Conservation (phyloP, 1,140 invertebrate species). For the Drosophila tropicalis region DNA sequence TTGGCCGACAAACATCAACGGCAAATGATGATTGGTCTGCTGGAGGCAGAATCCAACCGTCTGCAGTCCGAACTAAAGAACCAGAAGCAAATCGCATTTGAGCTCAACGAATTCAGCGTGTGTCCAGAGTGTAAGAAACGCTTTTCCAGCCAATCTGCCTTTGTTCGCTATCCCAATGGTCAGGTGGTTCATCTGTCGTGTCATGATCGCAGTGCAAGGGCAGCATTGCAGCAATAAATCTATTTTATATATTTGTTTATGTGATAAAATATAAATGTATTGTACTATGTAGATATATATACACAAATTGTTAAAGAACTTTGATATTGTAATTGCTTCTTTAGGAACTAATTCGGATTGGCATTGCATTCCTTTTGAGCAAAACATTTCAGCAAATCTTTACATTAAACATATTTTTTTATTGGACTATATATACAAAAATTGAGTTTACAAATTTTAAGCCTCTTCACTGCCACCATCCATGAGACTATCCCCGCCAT, state of each 20-base stretch:
- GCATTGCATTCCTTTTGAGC: not conserved
- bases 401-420: constrained; percentile 63
- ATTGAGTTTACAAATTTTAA: constrained; percentile 39
- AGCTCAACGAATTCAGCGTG: constrained; percentile 93
- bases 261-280: constrained; percentile 37
- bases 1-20: constrained; percentile 88
- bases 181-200: constrained; percentile 97
- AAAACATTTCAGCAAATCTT: not conserved
- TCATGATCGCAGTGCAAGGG: constrained; percentile 78
- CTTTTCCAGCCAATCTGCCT: constrained; percentile 95
- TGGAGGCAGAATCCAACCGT: constrained; percentile 92
- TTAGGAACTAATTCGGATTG: not conserved
- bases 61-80: constrained; percentile 91
- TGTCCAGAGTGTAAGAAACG: constrained; percentile 96
- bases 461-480: constrained; percentile 77
- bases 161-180: constrained; percentile 95
- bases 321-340: not conserved
- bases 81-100: constrained; percentile 91
- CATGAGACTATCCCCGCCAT: constrained; percentile 71
- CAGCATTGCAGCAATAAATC: constrained; percentile 41
- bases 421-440: constrained; percentile 68
- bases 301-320: not conserved
- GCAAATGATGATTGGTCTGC: constrained; percentile 91
- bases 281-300: not conserved
- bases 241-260: constrained; percentile 1